phyloP scores from a whole-genome alignment of 2,888 invertebrate genomes.

The Drosophila subsilvestris region DNA sequence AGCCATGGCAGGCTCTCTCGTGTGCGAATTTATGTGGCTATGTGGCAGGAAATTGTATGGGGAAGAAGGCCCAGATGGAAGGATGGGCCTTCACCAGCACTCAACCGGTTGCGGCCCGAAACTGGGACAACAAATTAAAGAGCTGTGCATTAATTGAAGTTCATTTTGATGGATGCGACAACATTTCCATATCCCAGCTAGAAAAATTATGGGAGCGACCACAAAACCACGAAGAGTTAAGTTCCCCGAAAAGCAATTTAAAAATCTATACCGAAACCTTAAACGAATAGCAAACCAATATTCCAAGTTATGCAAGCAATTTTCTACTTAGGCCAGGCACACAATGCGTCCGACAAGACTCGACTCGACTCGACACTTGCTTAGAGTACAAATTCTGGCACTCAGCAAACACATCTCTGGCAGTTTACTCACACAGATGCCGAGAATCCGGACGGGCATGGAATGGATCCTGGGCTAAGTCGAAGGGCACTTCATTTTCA shows the following conservation, averaged over 20 bases:
- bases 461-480: slow-evolving; percentile 28
- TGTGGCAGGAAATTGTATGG: slow-evolving; percentile 71
- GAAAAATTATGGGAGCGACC: slow-evolving; percentile 14
- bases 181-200: background rate
- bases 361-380: slow-evolving; percentile 12
- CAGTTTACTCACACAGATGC: slow-evolving; percentile 15
- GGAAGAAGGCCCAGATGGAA: slow-evolving; percentile 11
- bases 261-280: background rate
- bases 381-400: slow-evolving; percentile 48
- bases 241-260: background rate
- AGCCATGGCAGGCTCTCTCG: slow-evolving; percentile 59
- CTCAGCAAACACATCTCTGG: slow-evolving; percentile 50
- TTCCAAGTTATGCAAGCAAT: background rate
- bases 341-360: background rate
- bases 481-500: slow-evolving; percentile 65
- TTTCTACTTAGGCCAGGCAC: background rate
- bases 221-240: background rate
- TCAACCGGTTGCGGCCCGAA: slow-evolving; percentile 35
- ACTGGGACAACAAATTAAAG: slow-evolving; percentile 67
- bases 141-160: slow-evolving; percentile 58
- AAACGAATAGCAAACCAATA: background rate
- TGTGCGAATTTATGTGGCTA: slow-evolving; percentile 72
- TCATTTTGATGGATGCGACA: slow-evolving; percentile 45
- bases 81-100: background rate
- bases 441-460: slow-evolving; percentile 7